A percentile compares a stretch with the other conserved stretches of the same genome.
Conservation (phyloP, 2,797 vertebrate genomes). For the Pseudocheirus occidentalis region DNA sequence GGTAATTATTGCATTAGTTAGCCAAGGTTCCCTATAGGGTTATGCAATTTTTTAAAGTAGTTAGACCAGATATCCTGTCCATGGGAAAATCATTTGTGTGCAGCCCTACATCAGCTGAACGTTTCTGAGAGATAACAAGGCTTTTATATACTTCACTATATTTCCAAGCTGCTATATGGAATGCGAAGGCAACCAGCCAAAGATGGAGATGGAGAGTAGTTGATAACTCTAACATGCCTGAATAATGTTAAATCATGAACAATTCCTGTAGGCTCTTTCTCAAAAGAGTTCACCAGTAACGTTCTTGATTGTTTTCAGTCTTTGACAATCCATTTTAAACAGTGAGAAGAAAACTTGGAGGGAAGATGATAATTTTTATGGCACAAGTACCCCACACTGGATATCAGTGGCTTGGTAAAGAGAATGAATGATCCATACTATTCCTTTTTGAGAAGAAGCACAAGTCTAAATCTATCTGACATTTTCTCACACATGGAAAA, state of each 20-base stretch:
- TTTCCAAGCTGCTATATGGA: constrained; percentile 27
- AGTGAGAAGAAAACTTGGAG: constrained; percentile 30
- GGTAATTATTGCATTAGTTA: constrained; percentile 84
- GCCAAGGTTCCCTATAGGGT: constrained; percentile 74
- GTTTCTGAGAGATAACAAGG: constrained; percentile 63
- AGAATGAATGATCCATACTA: constrained; percentile 70
- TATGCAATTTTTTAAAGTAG: constrained; percentile 81
- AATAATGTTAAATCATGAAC: constrained; percentile 47
- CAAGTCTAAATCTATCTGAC: constrained; percentile 75
- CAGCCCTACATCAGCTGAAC: constrained; percentile 52
- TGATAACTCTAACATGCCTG: constrained; percentile 29
- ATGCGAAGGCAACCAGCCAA: constrained; percentile 33
- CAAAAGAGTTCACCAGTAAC: constrained; percentile 19
- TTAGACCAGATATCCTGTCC: constrained; percentile 75
- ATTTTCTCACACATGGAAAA: constrained; percentile 66
- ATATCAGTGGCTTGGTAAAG: constrained; percentile 69
- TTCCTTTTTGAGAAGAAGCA: constrained; percentile 73
- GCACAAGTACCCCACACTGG: constrained; percentile 58
- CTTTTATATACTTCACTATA: constrained; percentile 40
- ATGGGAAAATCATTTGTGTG: constrained; percentile 74
- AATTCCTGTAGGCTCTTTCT: constrained; percentile 29
- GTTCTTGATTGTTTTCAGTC: constrained; percentile 47
- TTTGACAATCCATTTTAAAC: constrained; percentile 55
- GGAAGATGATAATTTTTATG: constrained; percentile 63
- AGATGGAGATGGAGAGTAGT: constrained; percentile 34